A percentile compares a stretch with the other conserved stretches of the same genome.
phyloP scores from a whole-genome alignment of 2,113 vertebrate genomes.

The Dromiciops gliroides region DNA sequence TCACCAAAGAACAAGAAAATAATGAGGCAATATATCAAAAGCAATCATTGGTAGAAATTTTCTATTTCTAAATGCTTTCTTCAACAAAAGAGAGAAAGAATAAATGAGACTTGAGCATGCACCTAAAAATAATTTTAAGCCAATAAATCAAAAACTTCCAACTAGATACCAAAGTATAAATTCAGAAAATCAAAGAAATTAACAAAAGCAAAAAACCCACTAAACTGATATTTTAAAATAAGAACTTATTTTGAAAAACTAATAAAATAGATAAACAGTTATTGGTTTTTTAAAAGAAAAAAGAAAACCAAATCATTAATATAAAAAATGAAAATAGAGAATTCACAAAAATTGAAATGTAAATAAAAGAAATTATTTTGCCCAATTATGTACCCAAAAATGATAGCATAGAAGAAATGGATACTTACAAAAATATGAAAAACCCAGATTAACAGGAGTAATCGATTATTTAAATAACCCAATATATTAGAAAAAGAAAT shows the following conservation, averaged over 20 bases:
- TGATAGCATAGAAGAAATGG: not conserved
- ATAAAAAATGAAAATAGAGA: not conserved
- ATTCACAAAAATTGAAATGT: not conserved
- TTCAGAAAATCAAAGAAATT: not conserved
- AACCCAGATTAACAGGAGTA: not conserved
- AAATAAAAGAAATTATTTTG: not conserved
- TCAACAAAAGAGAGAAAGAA: not conserved
- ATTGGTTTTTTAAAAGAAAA: not conserved
- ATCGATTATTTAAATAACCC: not conserved
- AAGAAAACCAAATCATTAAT: not conserved
- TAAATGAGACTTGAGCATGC: not conserved
- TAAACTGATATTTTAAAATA: not conserved
- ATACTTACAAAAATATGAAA: not conserved
- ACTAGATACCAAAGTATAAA: not conserved
- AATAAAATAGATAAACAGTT: not conserved
- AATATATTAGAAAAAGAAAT: not conserved
- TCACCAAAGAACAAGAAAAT: not conserved
- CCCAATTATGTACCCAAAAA: not conserved
- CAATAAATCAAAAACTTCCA: not conserved
- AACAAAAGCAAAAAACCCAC: not conserved
- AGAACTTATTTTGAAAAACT: not conserved
- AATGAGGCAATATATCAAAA: conserved; percentile 63
- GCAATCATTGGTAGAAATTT: not conserved
- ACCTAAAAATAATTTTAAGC: not conserved
- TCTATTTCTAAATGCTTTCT: not conserved